These are phyloP conservation scores for Goniozus legneri DNA, from an alignment of 1,140 invertebrate species.

Conservation along the genomic window DNA sequence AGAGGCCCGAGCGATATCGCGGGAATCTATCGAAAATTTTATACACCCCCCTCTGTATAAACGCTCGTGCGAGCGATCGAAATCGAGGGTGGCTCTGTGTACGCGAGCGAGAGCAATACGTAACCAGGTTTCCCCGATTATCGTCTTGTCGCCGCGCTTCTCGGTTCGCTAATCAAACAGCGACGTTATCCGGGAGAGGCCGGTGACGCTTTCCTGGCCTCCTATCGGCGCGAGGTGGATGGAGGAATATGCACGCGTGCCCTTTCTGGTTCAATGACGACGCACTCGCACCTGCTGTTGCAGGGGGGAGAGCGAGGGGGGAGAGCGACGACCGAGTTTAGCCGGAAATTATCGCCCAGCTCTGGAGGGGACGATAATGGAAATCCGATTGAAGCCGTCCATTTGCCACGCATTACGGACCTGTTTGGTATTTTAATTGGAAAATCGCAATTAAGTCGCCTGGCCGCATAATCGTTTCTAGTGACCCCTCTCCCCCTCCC, in stretches of 20 bases:
- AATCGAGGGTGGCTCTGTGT: constrained; percentile 4
- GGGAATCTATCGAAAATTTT: too few species aligned
- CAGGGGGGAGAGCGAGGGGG: too few species aligned
- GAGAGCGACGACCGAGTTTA: constrained; percentile 28
- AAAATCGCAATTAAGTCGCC: constrained; percentile 40
- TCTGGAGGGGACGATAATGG: constrained; percentile 37
- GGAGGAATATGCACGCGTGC: background rate
- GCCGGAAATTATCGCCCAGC: constrained; percentile 40
- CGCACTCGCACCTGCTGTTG: too few species aligned
- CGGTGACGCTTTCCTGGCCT: constrained; percentile 10
- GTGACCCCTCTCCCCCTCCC: too few species aligned
- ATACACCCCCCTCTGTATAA: background rate
- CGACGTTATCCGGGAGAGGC: constrained; percentile 17
- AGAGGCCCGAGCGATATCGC: too few species aligned
- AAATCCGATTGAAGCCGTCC: constrained; percentile 40
- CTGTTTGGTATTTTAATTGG: constrained; percentile 43
- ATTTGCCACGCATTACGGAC: constrained; percentile 30
- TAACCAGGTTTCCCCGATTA: too few species aligned
- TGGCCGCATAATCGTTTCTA: constrained; percentile 22
- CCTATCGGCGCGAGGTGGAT: background rate
- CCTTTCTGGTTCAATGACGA: constrained; percentile 9
- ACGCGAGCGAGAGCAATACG: too few species aligned
- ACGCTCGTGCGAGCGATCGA: constrained; percentile 10
- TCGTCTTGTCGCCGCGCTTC: too few species aligned
- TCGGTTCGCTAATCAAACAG: constrained; percentile 4